Conservation (phyloP, 2,888 invertebrate species). For the Margaritifera margaritifera region DNA sequence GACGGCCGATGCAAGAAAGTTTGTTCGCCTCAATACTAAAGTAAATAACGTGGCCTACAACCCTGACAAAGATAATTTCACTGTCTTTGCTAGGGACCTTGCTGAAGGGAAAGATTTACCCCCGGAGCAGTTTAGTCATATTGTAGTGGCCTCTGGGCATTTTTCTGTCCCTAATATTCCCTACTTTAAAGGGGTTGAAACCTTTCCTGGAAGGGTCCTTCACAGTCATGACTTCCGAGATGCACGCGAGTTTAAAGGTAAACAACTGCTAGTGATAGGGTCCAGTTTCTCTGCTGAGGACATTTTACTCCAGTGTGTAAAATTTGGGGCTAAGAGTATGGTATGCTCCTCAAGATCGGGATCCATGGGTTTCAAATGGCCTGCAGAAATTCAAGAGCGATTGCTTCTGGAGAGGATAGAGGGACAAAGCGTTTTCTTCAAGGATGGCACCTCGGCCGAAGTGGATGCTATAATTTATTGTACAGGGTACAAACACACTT, state of each 20-base stretch:
- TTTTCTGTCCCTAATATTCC: slow-evolving; percentile 28
- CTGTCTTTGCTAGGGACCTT: slow-evolving; percentile 19
- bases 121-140: slow-evolving; percentile 26
- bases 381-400: slow-evolving; percentile 27
- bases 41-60: slow-evolving; percentile 23
- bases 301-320: slow-evolving; percentile 9
- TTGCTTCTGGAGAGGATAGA: slow-evolving; percentile 23
- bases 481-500: slow-evolving; percentile 15
- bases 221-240: slow-evolving; percentile 31
- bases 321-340: slow-evolving; percentile 17
- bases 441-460: slow-evolving; percentile 28
- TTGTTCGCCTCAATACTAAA: slow-evolving; percentile 16
- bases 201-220: slow-evolving; percentile 25
- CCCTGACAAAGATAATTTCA: slow-evolving; percentile 19
- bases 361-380: slow-evolving; percentile 35
- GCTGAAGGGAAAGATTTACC: slow-evolving; percentile 1
- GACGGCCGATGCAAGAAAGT: slow-evolving; percentile 1
- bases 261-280: slow-evolving; percentile 10
- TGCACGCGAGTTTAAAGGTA: slow-evolving; percentile 15
- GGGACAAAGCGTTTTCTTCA: slow-evolving; percentile 21
- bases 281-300: slow-evolving; percentile 27
- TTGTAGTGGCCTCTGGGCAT: slow-evolving; percentile 25
- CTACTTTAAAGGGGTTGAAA: slow-evolving; percentile 18
- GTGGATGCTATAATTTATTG: slow-evolving; percentile 26
- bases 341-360: slow-evolving; percentile 21